These are phyloP conservation scores for Drosophila incognita DNA, from an alignment of 2,888 invertebrate genomes.

Conservation along the genomic window DNA sequence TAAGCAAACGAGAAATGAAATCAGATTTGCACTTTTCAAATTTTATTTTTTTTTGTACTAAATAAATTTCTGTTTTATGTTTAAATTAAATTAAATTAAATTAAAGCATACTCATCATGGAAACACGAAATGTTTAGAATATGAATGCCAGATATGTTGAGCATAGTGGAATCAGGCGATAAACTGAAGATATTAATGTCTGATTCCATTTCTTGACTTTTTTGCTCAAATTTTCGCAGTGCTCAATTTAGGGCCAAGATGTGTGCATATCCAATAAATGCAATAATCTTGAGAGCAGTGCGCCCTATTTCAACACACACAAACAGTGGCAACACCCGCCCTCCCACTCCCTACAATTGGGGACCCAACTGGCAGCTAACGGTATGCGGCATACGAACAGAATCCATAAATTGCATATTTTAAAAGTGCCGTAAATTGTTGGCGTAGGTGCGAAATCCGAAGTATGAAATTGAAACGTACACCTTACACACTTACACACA, in stretches of 20 bases:
- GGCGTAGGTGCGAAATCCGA: conserved; percentile 65
- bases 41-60: background rate
- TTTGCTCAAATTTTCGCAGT: background rate
- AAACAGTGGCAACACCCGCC: conserved; percentile 8
- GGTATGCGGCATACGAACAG: conserved; percentile 18
- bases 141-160: background rate
- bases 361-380: background rate
- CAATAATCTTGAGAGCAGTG: conserved; percentile 31
- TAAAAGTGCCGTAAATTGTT: conserved; percentile 73
- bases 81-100: no score
- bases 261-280: conserved; percentile 20
- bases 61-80: background rate
- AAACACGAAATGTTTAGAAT: background rate
- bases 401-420: conserved; percentile 73
- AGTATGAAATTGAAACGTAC: conserved; percentile 61
- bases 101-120: background rate
- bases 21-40: background rate
- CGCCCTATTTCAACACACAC: conserved; percentile 26
- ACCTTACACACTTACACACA: background rate
- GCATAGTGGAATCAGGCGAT: background rate
- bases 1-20: background rate
- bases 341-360: background rate
- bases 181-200: background rate
- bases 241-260: background rate
- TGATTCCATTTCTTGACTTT: background rate